phyloP scores from a whole-genome alignment of 2,888 invertebrate genomes.

The Euproctis similis region DNA sequence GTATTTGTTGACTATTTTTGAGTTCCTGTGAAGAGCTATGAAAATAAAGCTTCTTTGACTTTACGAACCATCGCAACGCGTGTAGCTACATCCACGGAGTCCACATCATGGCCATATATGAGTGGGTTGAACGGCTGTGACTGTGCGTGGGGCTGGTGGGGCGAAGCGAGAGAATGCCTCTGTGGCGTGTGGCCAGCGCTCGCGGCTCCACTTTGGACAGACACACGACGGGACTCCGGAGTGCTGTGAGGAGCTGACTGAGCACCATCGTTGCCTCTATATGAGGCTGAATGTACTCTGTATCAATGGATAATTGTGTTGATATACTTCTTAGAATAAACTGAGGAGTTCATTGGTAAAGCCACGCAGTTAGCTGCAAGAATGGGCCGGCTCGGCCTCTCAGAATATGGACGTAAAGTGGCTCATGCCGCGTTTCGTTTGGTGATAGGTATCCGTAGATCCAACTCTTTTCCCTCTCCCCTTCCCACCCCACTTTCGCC shows the following conservation, averaged over 20 bases:
- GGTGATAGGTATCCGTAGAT: no score
- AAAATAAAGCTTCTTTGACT: no score
- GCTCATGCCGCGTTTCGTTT: no score
- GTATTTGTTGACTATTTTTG: no score
- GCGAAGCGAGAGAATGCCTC: slow-evolving; percentile 64
- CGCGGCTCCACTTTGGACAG: slow-evolving; percentile 35
- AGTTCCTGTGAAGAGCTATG: background rate
- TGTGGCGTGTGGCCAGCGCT: slow-evolving; percentile 50
- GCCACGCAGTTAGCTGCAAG: no score
- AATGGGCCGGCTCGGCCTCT: no score
- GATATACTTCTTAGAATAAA: no score
- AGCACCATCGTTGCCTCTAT: slow-evolving; percentile 40
- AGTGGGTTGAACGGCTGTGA: slow-evolving; percentile 87
- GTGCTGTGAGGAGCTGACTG: slow-evolving; percentile 54
- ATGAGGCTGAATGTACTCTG: slow-evolving; percentile 53
- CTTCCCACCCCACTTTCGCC: no score
- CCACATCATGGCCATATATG: slow-evolving; percentile 95
- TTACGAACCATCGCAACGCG: slow-evolving; percentile 80
- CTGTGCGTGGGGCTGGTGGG: slow-evolving; percentile 28
- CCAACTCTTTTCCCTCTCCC: no score
- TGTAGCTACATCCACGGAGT: slow-evolving; percentile 98
- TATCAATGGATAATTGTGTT: no score
- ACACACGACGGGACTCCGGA: slow-evolving; percentile 62
- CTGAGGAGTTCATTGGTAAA: no score
- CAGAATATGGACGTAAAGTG: no score